Base-by-base conservation (phyloP, 2,113 vertebrate genomes). In the Anolis carolinensis region DNA sequence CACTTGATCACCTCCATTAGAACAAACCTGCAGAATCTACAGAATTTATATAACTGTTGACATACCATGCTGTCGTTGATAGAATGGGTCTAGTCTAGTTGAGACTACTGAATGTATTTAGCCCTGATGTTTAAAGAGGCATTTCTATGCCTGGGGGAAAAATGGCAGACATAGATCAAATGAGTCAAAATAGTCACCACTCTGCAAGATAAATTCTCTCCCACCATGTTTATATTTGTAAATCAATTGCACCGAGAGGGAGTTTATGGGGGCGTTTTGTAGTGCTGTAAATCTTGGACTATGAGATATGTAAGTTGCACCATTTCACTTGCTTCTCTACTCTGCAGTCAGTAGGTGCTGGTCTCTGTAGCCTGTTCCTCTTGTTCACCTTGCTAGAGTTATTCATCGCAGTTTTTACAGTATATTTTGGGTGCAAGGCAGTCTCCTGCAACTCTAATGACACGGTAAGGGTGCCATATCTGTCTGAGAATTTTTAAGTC, bases 391-490 rank as follows among this genome's bases (percentile, higher is more conserved):
- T 74, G 14, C 52, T 83, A 71, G 81, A 83, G 27, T 74, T 83
- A 55, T 83, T 32, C 65, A 83, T 74, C 0, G 21, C 81, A 16
- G 70, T 74, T 83, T 74, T 23, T 2, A 30, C 71, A 6, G 34
- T 71, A 44, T 71, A 83, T 62, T 62, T 83, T 21, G 70, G 70
- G 8, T 83, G 52, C 34, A 50, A 21, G 81, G 81, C 81, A n/a
- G 1, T 25, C 55, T 83, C 70, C 70, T 83, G 25, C 39, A 44
- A 44, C 39, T 3, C 2, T 27, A 11, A 13, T 73, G 25, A 1
- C 14, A 27, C 20, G 32, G 81, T 83, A 83, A 83, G 34, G 21
- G 14, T 74, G n/a, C 30, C 39, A 81, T 21, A 21, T 4, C 36
- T 36, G 18, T 1, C n/a, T 83, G 27, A 67, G 63, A 80, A 8